Conservation (phyloP, 2,888 invertebrate genomes). For the Heteromyza rotundicornis region DNA sequence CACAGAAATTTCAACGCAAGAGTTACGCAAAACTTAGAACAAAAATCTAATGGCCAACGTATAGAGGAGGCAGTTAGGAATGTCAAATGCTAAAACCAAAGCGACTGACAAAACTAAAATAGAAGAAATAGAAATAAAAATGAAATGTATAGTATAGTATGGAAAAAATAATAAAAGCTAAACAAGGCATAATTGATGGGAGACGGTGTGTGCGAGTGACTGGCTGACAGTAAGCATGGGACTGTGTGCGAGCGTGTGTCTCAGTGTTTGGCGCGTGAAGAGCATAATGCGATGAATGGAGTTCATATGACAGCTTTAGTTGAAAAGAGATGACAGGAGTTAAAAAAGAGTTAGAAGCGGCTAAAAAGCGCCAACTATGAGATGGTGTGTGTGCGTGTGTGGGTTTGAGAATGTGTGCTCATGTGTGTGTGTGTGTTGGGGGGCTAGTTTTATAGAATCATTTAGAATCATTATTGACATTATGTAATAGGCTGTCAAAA, state of each 20-base stretch:
- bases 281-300: background rate
- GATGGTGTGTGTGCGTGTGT: background rate
- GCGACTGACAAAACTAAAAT: background rate
- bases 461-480: conserved; percentile 6
- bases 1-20: no score
- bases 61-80: background rate
- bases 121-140: background rate
- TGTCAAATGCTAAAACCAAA: background rate
- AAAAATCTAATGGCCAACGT: no score
- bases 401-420: background rate
- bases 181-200: conserved; percentile 10
- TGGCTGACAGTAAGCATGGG: no score
- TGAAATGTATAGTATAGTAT: background rate
- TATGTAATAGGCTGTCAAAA: conserved; percentile 1
- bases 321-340: background rate
- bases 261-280: background rate
- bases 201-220: conserved; percentile 3
- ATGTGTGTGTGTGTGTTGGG: background rate
- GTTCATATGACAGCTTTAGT: background rate
- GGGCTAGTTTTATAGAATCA: background rate
- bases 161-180: conserved; percentile 4
- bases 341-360: background rate
- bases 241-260: background rate
- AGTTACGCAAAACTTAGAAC: no score
- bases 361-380: background rate